These are phyloP conservation scores for Mobula hypostoma DNA, from an alignment of 2,113 vertebrate genomes.

Conservation along the genomic window DNA sequence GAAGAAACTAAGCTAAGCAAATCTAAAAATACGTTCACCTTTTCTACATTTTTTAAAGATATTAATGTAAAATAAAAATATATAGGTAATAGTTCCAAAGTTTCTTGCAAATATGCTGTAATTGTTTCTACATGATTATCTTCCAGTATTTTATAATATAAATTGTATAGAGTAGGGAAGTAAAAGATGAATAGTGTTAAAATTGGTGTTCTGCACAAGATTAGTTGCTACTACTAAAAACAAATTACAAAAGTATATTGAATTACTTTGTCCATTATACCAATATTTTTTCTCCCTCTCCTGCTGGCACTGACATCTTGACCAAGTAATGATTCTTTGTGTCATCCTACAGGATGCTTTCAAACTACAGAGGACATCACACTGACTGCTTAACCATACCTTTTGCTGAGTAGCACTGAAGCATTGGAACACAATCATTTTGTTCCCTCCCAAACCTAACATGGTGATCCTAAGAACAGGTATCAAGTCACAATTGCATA, in stretches of 20 bases:
- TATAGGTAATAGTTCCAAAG: neutral
- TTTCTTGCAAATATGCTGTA: neutral
- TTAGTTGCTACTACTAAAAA: neutral
- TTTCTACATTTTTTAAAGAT: neutral
- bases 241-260: neutral
- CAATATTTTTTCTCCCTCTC: neutral
- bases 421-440: neutral
- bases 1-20: conserved; percentile 16
- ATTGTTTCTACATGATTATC: conserved; percentile 1
- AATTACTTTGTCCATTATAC: neutral
- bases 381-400: neutral
- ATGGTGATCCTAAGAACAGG: neutral
- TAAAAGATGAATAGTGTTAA: neutral
- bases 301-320: neutral
- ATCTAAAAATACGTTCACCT: neutral
- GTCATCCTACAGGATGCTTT: neutral
- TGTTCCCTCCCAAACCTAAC: neutral
- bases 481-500: neutral
- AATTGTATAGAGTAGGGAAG: conserved; percentile 28
- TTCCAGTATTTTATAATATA: conserved; percentile 17
- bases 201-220: neutral
- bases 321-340: neutral
- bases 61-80: conserved; percentile 20
- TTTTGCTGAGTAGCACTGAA: neutral
- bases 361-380: neutral